Evolutionary conservation across 2,797 vertebrate species (phyloP).

Genomic region (Rhodeus uyekii): DNA sequence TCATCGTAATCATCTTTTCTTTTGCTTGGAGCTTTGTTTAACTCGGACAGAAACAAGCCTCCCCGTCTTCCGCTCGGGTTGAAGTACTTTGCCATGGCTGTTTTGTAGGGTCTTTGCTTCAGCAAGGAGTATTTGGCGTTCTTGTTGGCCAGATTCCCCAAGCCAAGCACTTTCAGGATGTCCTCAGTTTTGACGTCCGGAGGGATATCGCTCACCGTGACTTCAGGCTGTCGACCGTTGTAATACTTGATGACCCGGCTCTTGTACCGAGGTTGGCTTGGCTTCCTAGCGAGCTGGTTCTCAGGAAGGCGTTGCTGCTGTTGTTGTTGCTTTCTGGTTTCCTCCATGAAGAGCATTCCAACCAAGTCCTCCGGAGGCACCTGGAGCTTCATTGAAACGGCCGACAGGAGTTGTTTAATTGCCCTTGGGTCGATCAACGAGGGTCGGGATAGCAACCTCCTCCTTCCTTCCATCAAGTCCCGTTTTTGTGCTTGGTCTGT

Average conservation of each 20-base stretch:
- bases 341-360: conserved; percentile 90
- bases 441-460: conserved; percentile 67
- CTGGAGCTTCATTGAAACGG: conserved; percentile 94
- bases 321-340: conserved; percentile 86
- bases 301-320: conserved; percentile 79
- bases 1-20: conserved; percentile 81
- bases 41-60: conserved; percentile 76
- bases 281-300: conserved; percentile 66
- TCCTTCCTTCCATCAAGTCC: conserved; percentile 75
- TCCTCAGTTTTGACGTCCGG: conserved; percentile 92
- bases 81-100: conserved; percentile 76
- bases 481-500: conserved; percentile 76
- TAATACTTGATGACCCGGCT: conserved; percentile 81
- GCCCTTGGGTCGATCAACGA: conserved; percentile 86
- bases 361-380: conserved; percentile 96
- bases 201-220: conserved; percentile 75
- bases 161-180: conserved; percentile 88
- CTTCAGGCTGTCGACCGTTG: conserved; percentile 77
- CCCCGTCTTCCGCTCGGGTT: conserved; percentile 80
- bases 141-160: conserved; percentile 84
- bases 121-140: conserved; percentile 79
- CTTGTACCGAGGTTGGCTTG: conserved; percentile 76
- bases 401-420: conserved; percentile 86
- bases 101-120: conserved; percentile 83
- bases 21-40: conserved; percentile 83